Conservation (phyloP, 2,797 vertebrate species). For the Lophius americanus region DNA sequence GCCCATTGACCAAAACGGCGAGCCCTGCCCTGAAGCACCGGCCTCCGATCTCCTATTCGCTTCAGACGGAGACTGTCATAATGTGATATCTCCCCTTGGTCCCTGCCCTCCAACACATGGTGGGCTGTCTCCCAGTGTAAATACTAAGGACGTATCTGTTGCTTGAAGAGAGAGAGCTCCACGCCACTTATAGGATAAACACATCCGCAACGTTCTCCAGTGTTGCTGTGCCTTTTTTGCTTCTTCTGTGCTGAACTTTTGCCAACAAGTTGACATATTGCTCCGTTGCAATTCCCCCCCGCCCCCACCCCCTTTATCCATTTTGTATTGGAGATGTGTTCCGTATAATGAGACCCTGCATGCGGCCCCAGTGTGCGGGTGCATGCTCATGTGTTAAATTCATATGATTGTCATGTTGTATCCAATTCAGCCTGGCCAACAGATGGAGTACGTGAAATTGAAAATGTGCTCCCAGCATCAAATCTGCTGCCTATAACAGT, state of each 20-base stretch:
- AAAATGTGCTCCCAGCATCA: constrained; percentile 43
- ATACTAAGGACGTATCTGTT: constrained; percentile 54
- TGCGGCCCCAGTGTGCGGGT: constrained; percentile 66
- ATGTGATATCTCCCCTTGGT: constrained; percentile 77
- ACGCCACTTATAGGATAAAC: constrained; percentile 24
- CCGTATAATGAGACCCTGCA: constrained; percentile 66
- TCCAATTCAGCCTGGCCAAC: constrained; percentile 37
- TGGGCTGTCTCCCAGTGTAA: constrained; percentile 55
- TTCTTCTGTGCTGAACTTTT: constrained; percentile 63
- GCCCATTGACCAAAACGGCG: constrained; percentile 66
- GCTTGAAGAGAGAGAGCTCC: constrained; percentile 33
- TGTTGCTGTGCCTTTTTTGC: constrained; percentile 68
- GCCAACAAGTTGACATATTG: constrained; percentile 29
- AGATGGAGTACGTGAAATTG: constrained; percentile 26
- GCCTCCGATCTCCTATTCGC: constrained; percentile 73
- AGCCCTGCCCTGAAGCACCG: constrained; percentile 73
- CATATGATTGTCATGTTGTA: constrained; percentile 42
- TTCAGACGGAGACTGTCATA: constrained; percentile 82
- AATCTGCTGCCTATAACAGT: constrained; percentile 54
- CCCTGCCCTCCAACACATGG: constrained; percentile 20
- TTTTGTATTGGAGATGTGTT: constrained; percentile 62
- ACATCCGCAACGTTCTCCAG: constrained; percentile 58
- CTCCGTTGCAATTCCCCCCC: constrained; percentile 24
- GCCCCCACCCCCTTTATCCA: constrained; percentile 9
- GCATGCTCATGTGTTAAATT: constrained; percentile 56